Evolutionary conservation across 2,113 vertebrate species (phyloP).

Genomic region (Cryptotis parvus): DNA sequence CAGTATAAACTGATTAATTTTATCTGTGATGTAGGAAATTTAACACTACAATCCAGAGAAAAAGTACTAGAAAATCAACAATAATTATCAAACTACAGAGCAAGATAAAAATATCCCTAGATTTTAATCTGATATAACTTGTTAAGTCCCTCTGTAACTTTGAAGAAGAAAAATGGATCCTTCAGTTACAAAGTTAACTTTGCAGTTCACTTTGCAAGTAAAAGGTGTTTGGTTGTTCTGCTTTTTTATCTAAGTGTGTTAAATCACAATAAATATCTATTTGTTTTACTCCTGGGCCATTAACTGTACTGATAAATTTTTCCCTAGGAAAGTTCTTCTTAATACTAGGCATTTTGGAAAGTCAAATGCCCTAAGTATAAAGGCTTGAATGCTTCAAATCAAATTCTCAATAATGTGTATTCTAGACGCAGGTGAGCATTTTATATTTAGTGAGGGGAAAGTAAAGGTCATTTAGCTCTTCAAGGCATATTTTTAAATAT

Average conservation of each 20-base stretch:
- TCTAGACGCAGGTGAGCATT: conserved; percentile 74
- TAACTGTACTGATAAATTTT: conserved; percentile 53
- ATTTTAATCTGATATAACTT: not conserved
- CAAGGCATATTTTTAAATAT: conserved; percentile 79
- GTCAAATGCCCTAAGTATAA: conserved; percentile 55
- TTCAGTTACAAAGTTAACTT: not conserved
- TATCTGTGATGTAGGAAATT: not conserved
- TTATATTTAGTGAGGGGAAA: conserved; percentile 77
- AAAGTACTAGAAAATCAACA: not conserved
- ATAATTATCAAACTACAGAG: conserved; percentile 17
- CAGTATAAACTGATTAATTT: not conserved
- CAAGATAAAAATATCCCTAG: not conserved
- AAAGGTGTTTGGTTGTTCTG: not conserved
- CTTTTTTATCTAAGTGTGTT: conserved; percentile 31
- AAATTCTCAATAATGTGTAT: conserved; percentile 33
- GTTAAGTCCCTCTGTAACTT: not conserved
- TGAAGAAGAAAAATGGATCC: not conserved
- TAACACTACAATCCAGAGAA: not conserved
- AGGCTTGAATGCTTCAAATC: not conserved
- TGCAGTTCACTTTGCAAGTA: not conserved
- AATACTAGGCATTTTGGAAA: conserved; percentile 61
- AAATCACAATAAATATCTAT: conserved; percentile 18
- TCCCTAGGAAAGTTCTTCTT: conserved; percentile 34
- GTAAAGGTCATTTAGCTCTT: conserved; percentile 85
- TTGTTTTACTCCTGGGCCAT: not conserved